Evolutionary conservation across 2,888 invertebrate species (phyloP), one percentile per base, ranked within the genome.

Genomic region (Hecatera dysodea): DNA sequence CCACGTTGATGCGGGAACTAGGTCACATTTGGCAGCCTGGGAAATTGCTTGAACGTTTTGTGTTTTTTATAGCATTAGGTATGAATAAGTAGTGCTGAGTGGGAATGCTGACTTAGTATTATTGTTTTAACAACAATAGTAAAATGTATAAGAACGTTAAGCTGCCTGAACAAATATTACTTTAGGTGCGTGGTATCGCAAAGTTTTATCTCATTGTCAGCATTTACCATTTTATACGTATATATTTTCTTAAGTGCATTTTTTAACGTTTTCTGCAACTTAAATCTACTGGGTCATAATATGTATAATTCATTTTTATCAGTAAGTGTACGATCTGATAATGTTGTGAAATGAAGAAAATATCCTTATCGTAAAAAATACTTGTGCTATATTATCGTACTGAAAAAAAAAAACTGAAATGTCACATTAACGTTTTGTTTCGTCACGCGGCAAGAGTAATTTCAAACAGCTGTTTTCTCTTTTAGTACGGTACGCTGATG

Each of bases 401-500:
- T 48, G 44, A 72, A 74, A 83, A 74, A 82, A 74, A 82, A 62
- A 46, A 52, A 66, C 57, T 71, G 67, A 75, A 79, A 76, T 76
- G 79, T 76, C 70, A 78, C 57, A 77, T 70, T 71, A 77, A 59
- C 69, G 78, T 81, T 77, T 78, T 63, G 67, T 70, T 78, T 77
- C 55, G 64, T 50, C 39, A 42, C 12, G 67, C 78, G 72, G 80
- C 77, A 70, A 75, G 75, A 76, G 67, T 75, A 55, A 44, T 81
- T 76, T 53, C 22, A 55, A 68, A 89, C 95, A 94, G 91, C 91
- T 93, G 93, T 91, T 92, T 88, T 81, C 75, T 84, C 83, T 89
- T 94, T 91, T 68, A 95, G 95, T 88, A 90, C 89, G 88, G 89
- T 90, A 89, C 90, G 91, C 91, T 90, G 89, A 94, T 95, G 94